Percentiles rank a stretch among this genome's conserved stretches.
These are phyloP conservation scores for Camponotus vicinus DNA, from an alignment of 1,140 invertebrate genomes.

Conservation along the genomic window DNA sequence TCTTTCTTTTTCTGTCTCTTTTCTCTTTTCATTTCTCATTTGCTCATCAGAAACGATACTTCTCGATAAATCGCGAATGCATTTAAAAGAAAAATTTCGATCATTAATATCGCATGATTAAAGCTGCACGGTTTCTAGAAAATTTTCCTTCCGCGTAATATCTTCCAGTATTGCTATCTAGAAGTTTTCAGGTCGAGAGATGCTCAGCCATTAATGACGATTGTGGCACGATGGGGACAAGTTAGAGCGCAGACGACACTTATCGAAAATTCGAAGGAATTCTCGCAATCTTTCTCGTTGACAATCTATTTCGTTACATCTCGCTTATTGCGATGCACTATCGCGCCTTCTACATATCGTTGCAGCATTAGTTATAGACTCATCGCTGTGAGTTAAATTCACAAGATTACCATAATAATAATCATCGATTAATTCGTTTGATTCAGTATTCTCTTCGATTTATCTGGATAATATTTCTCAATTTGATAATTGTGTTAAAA, in stretches of 20 bases:
- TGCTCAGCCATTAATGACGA: slow-evolving; percentile 66
- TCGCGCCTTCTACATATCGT: not conserved
- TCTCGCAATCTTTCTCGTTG: slow-evolving; percentile 43
- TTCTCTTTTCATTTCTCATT: not conserved
- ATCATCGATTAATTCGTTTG: slow-evolving; percentile 15
- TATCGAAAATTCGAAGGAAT: slow-evolving; percentile 56
- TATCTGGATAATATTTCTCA: not conserved
- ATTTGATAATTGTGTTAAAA: not conserved
- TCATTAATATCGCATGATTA: slow-evolving; percentile 62
- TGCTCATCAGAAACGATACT: slow-evolving; percentile 15
- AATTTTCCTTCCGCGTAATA: slow-evolving; percentile 49
- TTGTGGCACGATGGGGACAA: slow-evolving; percentile 47
- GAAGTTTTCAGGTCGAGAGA: slow-evolving; percentile 67
- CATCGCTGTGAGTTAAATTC: slow-evolving; percentile 3
- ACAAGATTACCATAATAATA: slow-evolving; percentile 12
- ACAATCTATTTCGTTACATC: slow-evolving; percentile 39
- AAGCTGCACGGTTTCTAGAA: not conserved
- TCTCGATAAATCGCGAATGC: slow-evolving; percentile 30
- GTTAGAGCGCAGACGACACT: slow-evolving; percentile 32
- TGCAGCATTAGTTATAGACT: not conserved
- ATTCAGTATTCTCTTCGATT: not conserved
- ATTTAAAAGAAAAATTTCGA: slow-evolving; percentile 40
- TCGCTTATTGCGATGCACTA: slow-evolving; percentile 34
- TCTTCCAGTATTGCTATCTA: not conserved
- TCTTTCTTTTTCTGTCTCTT: no score